Percentiles rank a stretch among this genome's conserved stretches.
Evolutionary conservation across 2,888 invertebrate genomes (phyloP).

Genomic region (Eupithecia subfuscata): DNA sequence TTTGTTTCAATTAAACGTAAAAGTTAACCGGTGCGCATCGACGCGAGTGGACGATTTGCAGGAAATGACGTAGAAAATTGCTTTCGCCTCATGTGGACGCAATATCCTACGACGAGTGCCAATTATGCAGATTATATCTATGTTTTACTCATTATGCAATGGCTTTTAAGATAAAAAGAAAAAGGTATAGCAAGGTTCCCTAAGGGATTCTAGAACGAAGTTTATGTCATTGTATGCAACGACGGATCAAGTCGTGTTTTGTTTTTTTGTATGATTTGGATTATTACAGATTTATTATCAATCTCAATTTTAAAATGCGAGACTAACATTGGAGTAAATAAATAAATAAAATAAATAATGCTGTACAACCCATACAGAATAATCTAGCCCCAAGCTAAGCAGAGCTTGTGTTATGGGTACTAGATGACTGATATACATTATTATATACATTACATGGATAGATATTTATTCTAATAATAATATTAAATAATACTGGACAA

Average conservation of each 20-base stretch:
- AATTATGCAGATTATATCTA: slow-evolving; percentile 81
- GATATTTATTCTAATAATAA: too few relatives aligned
- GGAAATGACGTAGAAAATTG: slow-evolving; percentile 84
- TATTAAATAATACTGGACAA: too few relatives aligned
- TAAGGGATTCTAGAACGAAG: neutral
- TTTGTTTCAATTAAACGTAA: slow-evolving; percentile 69
- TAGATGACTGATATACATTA: too few relatives aligned
- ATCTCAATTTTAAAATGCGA: neutral
- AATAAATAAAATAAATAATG: too few relatives aligned
- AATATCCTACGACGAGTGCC: slow-evolving; percentile 80
- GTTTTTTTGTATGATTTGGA: neutral
- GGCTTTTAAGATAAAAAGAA: neutral
- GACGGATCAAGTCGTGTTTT: neutral
- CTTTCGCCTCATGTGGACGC: slow-evolving; percentile 78
- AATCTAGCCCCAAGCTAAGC: too few relatives aligned
- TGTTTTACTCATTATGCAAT: slow-evolving; percentile 23
- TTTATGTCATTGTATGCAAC: neutral
- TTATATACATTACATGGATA: too few relatives aligned
- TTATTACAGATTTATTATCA: neutral
- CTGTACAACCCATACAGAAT: too few relatives aligned
- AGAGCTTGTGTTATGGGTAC: too few relatives aligned
- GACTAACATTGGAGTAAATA: neutral
- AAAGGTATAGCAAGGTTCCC: neutral
- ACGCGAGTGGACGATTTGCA: slow-evolving; percentile 70
- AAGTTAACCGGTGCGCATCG: slow-evolving; percentile 59